Evolutionary conservation across 1,140 invertebrate genomes (phyloP), one percentile per base, ranked within the genome.

Genomic region (Aricia agestis): DNA sequence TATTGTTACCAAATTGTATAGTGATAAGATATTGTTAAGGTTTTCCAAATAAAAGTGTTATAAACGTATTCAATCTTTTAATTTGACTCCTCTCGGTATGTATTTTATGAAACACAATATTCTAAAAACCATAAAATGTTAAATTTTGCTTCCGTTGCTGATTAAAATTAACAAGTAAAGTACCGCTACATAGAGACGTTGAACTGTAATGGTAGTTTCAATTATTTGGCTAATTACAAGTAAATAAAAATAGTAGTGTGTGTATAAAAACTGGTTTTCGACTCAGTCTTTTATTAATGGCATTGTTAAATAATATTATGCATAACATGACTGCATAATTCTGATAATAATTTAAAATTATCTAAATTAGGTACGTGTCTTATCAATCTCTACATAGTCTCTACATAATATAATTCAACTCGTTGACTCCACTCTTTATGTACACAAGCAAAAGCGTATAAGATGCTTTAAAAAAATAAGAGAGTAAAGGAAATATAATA

Each of bases 21-120:
- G 59, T 63, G 59, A 63, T 63, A 63, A 63, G 59, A 63, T 63
- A 63, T 63, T 25, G 10, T 63, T 25, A 59, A 59, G 32, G 25
- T 31, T 42, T 25, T 70, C 41, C 65, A 70, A 42, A 45, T 65
- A 66, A 52, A 63, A 59, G 36, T 42, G 41, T 70, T 42, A 15
- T 52, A 69, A 59, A 59, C 25, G 19, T 63, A 63, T 63, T 52
- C 45, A 52, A 52, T 52, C 13, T 67, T 52, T 19, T 67, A 9
- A 42, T 67, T 52, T 18, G 19, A 31, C 10, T 67, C 66, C 66
- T 52, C 18, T 41, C 9, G 66, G 66, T 67, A 67, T 67, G 66
- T 67, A 67, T 63, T 63, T 18, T 11, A 63, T 63, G 1, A 11
- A 59, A 59, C 18, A 59, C 18, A 58, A 58, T 2, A 36, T 36